Base-by-base conservation (phyloP, 2,113 vertebrate species). In the Cavia porcellus region DNA sequence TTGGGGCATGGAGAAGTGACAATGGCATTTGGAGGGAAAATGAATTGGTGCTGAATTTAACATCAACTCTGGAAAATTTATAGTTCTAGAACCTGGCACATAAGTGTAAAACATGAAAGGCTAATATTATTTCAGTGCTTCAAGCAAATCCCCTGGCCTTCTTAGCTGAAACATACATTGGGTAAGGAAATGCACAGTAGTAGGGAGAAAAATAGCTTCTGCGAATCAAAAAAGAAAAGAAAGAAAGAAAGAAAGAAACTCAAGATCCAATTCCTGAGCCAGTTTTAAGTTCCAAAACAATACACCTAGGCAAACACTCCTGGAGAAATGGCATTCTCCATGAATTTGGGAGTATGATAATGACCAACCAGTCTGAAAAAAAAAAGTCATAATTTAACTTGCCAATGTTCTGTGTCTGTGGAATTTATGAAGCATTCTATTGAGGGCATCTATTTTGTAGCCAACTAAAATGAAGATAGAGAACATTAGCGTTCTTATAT, bases 31-130 rank as follows among this genome's bases (percentile, higher is more conserved):
- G 90, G 92, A 90, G 97, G 75, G 87, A 92, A 86, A 92, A 86
- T 95, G 96, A 95, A 96, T 95, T 62, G 32, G 70, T 87, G 38
- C 96, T 89, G 93, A 96, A 93, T 96, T 92, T 91, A 92, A 94
- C 87, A 75, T 97, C 96, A 95, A 62, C 84, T 68, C 72, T 61
- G 64, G 89, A 90, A 94, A 92, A 95, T 93, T 82, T 93, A 94
- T 92, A 47, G 22, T 77, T 81, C 64, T 88, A 90, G 74, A n/a
- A n/a, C 92, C 85, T 92, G 81, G 75, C 84, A 68, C 55, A 32
- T 72, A 92, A 88, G 25, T 85, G 66, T 92, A 64, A 97, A 95
- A n/a, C 87, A 62, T 62, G 52, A 92, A 96, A 57, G 35, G 32
- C 85, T 86, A 79, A 75, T 88, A 75, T 93, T 92, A 95, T 96